A percentile compares a stretch with the other conserved stretches of the same genome.
These are phyloP conservation scores for Climacteris rufus DNA, from an alignment of 2,113 vertebrate species.

Conservation along the genomic window DNA sequence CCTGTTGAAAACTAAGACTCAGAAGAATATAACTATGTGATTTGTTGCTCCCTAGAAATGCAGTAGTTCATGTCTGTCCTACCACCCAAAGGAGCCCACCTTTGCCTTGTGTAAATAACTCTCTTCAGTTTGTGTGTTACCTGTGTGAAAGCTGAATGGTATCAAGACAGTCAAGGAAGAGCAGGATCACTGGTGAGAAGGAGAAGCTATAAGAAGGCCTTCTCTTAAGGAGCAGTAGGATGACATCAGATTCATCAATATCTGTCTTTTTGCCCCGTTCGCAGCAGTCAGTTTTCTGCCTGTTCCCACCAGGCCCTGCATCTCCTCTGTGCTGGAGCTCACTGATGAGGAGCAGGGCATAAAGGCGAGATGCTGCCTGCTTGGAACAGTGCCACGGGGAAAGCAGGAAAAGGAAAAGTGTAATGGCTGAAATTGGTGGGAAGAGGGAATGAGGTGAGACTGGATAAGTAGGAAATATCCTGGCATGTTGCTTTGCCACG, in stretches of 20 bases:
- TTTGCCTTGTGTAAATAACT: neutral
- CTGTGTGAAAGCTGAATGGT: neutral
- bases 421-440: slow-evolving; percentile 1
- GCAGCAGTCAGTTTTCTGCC: neutral
- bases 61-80: neutral
- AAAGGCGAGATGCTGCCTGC: neutral
- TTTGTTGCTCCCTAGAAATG: neutral
- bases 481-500: neutral
- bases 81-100: neutral
- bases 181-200: neutral
- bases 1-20: neutral
- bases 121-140: neutral
- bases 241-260: neutral
- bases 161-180: neutral
- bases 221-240: neutral
- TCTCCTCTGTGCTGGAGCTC: neutral
- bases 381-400: neutral
- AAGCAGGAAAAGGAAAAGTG: slow-evolving; percentile 38
- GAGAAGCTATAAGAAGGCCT: neutral
- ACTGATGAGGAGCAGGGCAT: fast-evolving
- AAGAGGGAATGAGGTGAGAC: slow-evolving; percentile 43
- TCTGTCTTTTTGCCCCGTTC: neutral
- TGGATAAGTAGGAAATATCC: slow-evolving; percentile 35
- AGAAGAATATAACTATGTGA: neutral
- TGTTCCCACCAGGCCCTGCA: neutral